These are phyloP conservation scores for Chrysolina americana DNA, from an alignment of 2,888 invertebrate genomes.

Conservation along the genomic window DNA sequence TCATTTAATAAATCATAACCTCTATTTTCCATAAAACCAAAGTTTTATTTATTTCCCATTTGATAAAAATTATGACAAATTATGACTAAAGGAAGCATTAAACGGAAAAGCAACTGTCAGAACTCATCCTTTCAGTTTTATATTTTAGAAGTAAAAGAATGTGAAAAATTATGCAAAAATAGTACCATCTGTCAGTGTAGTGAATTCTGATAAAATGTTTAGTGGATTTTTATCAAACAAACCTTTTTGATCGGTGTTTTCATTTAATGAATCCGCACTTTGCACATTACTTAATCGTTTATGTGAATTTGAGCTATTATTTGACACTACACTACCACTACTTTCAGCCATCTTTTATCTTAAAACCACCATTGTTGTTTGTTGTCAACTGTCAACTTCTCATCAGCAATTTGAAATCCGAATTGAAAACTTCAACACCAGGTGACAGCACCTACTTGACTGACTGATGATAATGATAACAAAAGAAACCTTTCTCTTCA, in stretches of 20 bases:
- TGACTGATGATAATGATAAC: background rate
- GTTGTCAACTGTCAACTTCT: slow-evolving; percentile 40
- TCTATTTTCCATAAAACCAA: background rate
- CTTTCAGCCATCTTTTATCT: slow-evolving; percentile 67
- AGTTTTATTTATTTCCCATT: background rate
- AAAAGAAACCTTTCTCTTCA: background rate
- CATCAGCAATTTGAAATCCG: slow-evolving; percentile 20
- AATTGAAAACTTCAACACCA: background rate
- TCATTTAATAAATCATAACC: slow-evolving; percentile 24
- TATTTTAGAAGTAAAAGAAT: background rate
- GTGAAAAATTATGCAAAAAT: slow-evolving; percentile 37
- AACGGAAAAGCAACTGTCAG: background rate
- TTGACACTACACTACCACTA: slow-evolving; percentile 66
- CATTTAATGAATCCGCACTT: slow-evolving; percentile 56
- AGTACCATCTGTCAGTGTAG: slow-evolving; percentile 54
- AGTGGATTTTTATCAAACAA: too few relatives aligned
- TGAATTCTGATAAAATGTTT: background rate
- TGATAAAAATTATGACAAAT: background rate
- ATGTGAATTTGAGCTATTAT: slow-evolving; percentile 64
- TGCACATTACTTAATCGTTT: slow-evolving; percentile 60
- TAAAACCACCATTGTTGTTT: slow-evolving; percentile 49
- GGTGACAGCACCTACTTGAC: slow-evolving; percentile 23
- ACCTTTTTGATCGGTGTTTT: slow-evolving; percentile 65
- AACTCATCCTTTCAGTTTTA: background rate
- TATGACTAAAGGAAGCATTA: background rate